Evolutionary conservation across 2,113 vertebrate genomes (phyloP).

Genomic region (Jacana jacana): DNA sequence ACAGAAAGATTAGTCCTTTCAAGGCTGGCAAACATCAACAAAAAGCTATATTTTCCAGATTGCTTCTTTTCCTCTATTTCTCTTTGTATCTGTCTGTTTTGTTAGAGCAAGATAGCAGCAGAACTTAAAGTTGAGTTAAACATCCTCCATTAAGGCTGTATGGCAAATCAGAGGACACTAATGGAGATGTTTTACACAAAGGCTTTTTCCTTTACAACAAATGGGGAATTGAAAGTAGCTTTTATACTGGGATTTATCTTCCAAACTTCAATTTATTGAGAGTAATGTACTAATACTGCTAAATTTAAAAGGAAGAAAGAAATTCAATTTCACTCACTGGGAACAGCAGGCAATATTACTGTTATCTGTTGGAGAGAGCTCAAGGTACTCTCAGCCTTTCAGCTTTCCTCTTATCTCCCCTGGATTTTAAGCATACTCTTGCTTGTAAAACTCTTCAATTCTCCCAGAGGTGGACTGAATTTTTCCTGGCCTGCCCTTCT

Average conservation of each 20-base stretch:
- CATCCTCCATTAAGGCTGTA: not conserved
- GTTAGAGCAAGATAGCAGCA: not conserved
- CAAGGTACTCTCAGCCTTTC: not conserved
- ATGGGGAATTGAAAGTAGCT: not conserved
- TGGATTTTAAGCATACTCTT: not conserved
- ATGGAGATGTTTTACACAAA: not conserved
- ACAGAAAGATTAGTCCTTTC: not conserved
- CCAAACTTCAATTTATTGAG: constrained; percentile 14
- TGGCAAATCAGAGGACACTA: not conserved
- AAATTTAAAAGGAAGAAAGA: constrained; percentile 35
- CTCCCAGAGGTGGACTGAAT: not conserved
- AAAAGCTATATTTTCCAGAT: not conserved
- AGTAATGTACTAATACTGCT: constrained; percentile 9
- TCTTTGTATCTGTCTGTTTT: not conserved
- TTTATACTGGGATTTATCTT: constrained; percentile 17
- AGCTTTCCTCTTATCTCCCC: not conserved
- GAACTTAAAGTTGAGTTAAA: not conserved
- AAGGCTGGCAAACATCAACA: not conserved
- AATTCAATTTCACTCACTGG: constrained; percentile 28
- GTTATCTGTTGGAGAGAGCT: constrained; percentile 12
- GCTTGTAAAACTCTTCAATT: not conserved
- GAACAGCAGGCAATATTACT: constrained; percentile 13
- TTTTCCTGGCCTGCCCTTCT: not conserved
- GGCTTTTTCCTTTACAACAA: not conserved
- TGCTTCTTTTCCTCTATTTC: not conserved